Percentiles rank a stretch among this genome's conserved stretches.
Evolutionary conservation across 2,797 vertebrate species (phyloP).

Genomic region (Fratercula arctica): DNA sequence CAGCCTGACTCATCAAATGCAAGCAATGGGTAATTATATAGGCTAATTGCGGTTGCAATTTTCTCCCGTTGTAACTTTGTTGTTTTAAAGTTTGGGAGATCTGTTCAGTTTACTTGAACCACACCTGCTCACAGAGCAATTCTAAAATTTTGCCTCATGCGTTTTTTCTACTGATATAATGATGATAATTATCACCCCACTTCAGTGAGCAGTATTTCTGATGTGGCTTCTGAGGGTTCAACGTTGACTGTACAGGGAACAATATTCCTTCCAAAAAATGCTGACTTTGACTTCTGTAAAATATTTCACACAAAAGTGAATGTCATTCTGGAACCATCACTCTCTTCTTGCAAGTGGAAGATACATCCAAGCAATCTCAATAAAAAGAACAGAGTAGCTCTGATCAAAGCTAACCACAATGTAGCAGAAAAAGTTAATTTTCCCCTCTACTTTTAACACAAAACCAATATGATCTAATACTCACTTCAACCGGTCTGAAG

Average conservation of each 20-base stretch:
- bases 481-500: not conserved
- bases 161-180: constrained; percentile 1
- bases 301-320: not conserved
- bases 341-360: not conserved
- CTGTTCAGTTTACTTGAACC: not conserved
- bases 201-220: constrained; percentile 7
- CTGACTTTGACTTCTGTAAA: constrained; percentile 13
- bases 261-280: not conserved
- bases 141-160: not conserved
- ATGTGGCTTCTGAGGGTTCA: constrained; percentile 23
- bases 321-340: not conserved
- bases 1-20: constrained; percentile 18
- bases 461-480: not conserved
- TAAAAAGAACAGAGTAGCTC: not conserved
- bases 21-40: constrained; percentile 1
- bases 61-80: constrained; percentile 20
- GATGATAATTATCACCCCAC: constrained; percentile 14
- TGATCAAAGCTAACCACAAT: not conserved
- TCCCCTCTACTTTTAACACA: not conserved
- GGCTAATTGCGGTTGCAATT: not conserved
- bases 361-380: not conserved
- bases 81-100: not conserved
- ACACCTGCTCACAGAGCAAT: not conserved
- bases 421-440: not conserved
- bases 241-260: not conserved